Percentiles rank a stretch among this genome's conserved stretches.
Evolutionary conservation across 2,797 vertebrate genomes (phyloP).

Genomic region (Emys orbicularis): DNA sequence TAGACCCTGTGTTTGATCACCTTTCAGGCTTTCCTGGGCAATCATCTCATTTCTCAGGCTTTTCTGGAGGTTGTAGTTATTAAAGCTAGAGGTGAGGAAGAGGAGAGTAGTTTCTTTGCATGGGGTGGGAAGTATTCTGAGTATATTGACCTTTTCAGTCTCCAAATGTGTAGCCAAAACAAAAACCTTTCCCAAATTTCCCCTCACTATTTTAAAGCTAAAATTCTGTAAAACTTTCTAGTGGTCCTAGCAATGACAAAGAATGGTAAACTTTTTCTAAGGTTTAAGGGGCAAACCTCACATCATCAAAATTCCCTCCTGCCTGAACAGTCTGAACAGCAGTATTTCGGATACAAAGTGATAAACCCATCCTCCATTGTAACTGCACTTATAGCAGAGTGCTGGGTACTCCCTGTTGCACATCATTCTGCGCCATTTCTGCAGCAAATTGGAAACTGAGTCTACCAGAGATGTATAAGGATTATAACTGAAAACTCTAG

Average conservation of each 20-base stretch:
- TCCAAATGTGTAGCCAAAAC: background rate
- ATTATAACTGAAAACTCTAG: background rate
- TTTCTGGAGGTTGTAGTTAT: fast-evolving
- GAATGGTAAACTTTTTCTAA: too few relatives aligned
- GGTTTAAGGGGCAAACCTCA: background rate
- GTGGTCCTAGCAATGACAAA: too few relatives aligned
- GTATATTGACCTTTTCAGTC: background rate
- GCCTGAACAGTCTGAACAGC: background rate
- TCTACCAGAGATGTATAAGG: background rate
- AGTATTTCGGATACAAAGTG: background rate
- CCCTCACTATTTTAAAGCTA: too few relatives aligned
- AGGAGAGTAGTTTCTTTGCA: background rate
- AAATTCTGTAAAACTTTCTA: too few relatives aligned
- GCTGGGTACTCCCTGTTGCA: background rate
- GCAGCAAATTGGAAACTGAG: too few relatives aligned
- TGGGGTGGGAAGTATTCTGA: fast-evolving
- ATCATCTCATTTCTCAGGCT: background rate
- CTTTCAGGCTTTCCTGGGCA: background rate
- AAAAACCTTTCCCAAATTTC: too few relatives aligned
- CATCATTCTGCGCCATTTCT: too few relatives aligned
- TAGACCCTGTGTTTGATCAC: background rate
- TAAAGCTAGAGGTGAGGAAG: background rate
- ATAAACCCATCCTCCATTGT: background rate
- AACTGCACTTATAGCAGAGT: background rate
- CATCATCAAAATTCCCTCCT: background rate